These are phyloP conservation scores for Hypotaenidia okinawae DNA, from an alignment of 2,797 vertebrate genomes.

Conservation along the genomic window DNA sequence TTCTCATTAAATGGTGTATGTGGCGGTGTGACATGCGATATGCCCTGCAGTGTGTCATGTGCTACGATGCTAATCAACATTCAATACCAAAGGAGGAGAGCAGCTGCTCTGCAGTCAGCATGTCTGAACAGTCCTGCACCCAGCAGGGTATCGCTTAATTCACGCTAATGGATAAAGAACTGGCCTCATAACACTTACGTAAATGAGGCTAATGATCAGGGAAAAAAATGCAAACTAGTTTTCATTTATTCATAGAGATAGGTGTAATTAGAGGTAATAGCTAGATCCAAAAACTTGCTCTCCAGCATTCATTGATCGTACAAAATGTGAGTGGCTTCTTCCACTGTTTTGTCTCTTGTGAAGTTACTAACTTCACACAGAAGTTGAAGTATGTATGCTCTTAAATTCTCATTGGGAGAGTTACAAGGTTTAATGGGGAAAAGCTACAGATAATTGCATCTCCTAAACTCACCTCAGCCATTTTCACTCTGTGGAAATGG, in stretches of 20 bases:
- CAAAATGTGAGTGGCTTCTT: slow-evolving; percentile 19
- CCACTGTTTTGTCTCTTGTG: not conserved
- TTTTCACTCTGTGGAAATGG: not conserved
- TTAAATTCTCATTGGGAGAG: not conserved
- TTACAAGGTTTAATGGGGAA: slow-evolving; percentile 7
- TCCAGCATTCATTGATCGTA: slow-evolving; percentile 26
- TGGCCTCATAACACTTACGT: slow-evolving; percentile 22
- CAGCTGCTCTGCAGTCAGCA: slow-evolving; percentile 59
- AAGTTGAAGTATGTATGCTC: not conserved
- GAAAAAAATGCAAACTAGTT: slow-evolving; percentile 44
- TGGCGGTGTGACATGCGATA: not conserved
- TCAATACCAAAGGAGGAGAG: slow-evolving; percentile 48
- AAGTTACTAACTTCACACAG: slow-evolving; percentile 38
- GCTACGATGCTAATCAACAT: slow-evolving; percentile 57
- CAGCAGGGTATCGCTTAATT: slow-evolving; percentile 49
- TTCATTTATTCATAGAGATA: slow-evolving; percentile 39
- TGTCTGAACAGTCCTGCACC: slow-evolving; percentile 31
- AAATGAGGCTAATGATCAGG: slow-evolving; percentile 37
- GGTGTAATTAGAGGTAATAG: slow-evolving; percentile 55
- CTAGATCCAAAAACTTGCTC: slow-evolving; percentile 36
- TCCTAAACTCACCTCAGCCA: not conserved
- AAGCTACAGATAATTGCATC: slow-evolving; percentile 36
- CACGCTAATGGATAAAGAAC: not conserved
- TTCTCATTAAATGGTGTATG: slow-evolving; percentile 28
- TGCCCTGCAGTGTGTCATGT: slow-evolving; percentile 35